phyloP scores from a whole-genome alignment of 2,888 invertebrate genomes.

The Tetrapedia diversipes region DNA sequence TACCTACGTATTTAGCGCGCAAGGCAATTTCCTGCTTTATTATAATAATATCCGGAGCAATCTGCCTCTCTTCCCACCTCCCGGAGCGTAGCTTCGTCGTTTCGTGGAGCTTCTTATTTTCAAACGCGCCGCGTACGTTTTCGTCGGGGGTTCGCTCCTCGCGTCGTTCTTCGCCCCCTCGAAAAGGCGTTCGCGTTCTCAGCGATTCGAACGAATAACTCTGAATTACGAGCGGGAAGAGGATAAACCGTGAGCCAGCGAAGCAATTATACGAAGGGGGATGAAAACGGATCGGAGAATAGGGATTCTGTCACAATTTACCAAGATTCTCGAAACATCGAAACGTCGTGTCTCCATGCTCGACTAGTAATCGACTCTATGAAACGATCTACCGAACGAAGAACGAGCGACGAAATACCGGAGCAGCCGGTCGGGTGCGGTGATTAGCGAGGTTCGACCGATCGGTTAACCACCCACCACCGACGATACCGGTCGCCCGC shows the following conservation, averaged over 20 bases:
- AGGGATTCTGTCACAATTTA: too few relatives aligned
- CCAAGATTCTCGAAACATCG: neutral
- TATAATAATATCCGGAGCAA: slow-evolving; percentile 72
- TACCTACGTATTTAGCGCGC: slow-evolving; percentile 69
- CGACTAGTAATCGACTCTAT: slow-evolving; percentile 1
- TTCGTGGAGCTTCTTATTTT: slow-evolving; percentile 54
- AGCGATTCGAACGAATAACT: too few relatives aligned
- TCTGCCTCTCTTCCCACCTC: slow-evolving; percentile 84
- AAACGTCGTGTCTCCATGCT: neutral
- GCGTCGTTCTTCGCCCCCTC: slow-evolving; percentile 9
- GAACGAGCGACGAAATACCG: slow-evolving; percentile 8
- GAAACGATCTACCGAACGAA: slow-evolving; percentile 9
- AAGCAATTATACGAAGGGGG: too few relatives aligned
- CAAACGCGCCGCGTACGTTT: slow-evolving; percentile 54
- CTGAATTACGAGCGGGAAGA: too few relatives aligned
- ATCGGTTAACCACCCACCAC: slow-evolving; percentile 66
- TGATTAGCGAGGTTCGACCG: neutral
- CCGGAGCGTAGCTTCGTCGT: slow-evolving; percentile 80
- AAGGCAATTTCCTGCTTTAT: slow-evolving; percentile 72
- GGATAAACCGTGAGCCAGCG: too few relatives aligned
- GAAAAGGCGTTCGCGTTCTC: neutral
- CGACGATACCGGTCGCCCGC: slow-evolving; percentile 60
- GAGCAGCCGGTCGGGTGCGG: slow-evolving; percentile 18
- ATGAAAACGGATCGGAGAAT: too few relatives aligned
- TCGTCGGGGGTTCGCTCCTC: slow-evolving; percentile 43